These are phyloP conservation scores for Melinopterus prodromus DNA, from an alignment of 2,888 invertebrate genomes.

Conservation along the genomic window DNA sequence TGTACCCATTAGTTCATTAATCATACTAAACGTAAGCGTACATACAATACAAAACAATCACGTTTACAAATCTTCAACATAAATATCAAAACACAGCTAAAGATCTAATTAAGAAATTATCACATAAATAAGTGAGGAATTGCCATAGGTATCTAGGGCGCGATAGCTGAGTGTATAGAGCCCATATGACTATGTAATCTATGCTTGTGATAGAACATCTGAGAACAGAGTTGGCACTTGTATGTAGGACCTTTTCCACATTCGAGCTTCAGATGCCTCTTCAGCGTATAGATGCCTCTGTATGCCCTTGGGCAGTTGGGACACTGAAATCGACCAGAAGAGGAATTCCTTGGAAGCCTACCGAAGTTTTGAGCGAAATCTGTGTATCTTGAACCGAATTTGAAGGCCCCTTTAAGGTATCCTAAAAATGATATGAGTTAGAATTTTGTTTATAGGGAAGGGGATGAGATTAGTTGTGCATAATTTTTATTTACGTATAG, in stretches of 20 bases:
- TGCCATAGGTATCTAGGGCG: no score
- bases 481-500: no score
- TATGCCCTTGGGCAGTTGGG: conserved; percentile 42
- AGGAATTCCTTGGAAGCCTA: background rate
- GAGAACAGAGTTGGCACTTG: conserved; percentile 39
- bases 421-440: background rate
- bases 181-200: conserved; percentile 40
- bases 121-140: background rate
- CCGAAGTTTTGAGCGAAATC: background rate
- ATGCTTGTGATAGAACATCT: conserved; percentile 42
- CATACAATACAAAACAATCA: background rate
- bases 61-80: background rate
- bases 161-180: conserved; percentile 40
- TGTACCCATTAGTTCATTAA: background rate
- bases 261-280: conserved; percentile 55
- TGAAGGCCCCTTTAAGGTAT: background rate
- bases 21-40: background rate
- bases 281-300: conserved; percentile 39
- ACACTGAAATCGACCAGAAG: conserved; percentile 34
- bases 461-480: background rate
- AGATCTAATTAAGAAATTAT: background rate
- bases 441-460: background rate
- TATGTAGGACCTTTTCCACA: conserved; percentile 50
- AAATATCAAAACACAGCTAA: background rate
- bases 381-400: background rate